Base-by-base conservation (phyloP, 2,888 invertebrate species). In the Harmothoe impar region DNA sequence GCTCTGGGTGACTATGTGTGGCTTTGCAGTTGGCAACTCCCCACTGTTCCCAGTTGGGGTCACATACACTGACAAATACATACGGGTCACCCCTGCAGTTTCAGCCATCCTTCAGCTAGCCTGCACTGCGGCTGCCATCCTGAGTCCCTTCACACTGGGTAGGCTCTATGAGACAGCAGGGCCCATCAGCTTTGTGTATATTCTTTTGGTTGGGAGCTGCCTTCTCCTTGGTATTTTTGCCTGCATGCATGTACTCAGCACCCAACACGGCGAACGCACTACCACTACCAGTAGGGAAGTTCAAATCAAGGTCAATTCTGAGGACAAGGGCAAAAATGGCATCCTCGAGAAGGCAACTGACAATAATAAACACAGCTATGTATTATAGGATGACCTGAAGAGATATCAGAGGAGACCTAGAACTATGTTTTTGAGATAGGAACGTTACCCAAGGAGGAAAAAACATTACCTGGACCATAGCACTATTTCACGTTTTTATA, bases 11-110 rank as follows among this genome's bases (percentile, higher is more conserved):
- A 29, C 29, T 3, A 29, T 72, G 15, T 72, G 72, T 72, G 72
- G 72, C 72, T 72, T 72, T 25, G 72, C 72, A 29, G 25, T 72
- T 72, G 72, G 72, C 72, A 72, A 72, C 25, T 25, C 72, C 3
- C 72, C 72, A 5, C 29, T 72, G 29, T 25, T 72, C 72, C 72
- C 72, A n/a, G 1, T 72, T 25, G 72, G 29, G 15, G 72, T 72
- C 0, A 72, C 72, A 29, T 72, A 72, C 29, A 29, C 29, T 7
- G 25, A 72, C 29, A 25, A 29, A 31, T 72, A 72, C 72, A 72
- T 72, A 31, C 0, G 20, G 25, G 31, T 29, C 15, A 25, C n/a
- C 25, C 15, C 72, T 29, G 29, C 7, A 29, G 72, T 72, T 25
- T 29, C 31, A 31, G 72, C 29, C 25, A 15, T 29, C 29, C 72